phyloP scores from a whole-genome alignment of 2,888 invertebrate genomes.

The Allacma fusca region DNA sequence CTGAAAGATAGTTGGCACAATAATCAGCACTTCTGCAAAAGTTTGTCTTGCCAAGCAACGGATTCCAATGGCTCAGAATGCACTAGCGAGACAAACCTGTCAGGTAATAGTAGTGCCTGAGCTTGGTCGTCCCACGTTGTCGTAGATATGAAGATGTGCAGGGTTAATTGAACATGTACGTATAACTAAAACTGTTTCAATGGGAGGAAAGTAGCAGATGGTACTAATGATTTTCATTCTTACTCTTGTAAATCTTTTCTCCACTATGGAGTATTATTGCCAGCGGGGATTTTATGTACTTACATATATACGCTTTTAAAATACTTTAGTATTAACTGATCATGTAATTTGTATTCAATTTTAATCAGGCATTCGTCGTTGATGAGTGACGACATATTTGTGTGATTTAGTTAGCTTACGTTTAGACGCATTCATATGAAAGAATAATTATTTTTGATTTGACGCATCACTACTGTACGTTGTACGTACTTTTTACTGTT shows the following conservation, averaged over 20 bases:
- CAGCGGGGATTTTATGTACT: too few species aligned
- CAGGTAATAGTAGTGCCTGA: conserved; percentile 5
- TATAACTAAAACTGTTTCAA: neutral
- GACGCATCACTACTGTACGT: neutral
- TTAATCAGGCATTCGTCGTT: too few species aligned
- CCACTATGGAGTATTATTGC: too few species aligned
- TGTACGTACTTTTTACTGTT: neutral
- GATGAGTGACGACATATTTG: too few species aligned
- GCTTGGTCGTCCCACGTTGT: neutral
- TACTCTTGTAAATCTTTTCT: neutral
- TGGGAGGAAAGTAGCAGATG: neutral
- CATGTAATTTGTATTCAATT: too few species aligned
- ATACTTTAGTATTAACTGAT: too few species aligned
- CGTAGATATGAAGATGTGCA: neutral
- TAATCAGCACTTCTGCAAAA: conserved; percentile 79
- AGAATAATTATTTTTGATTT: neutral
- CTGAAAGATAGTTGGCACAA: conserved; percentile 89
- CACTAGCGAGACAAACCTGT: conserved; percentile 27
- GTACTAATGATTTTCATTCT: neutral
- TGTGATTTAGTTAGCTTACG: too few species aligned
- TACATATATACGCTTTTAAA: too few species aligned
- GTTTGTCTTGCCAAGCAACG: neutral
- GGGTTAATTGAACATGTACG: neutral
- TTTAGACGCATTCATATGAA: neutral
- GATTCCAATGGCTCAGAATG: neutral